Base-by-base conservation (phyloP, 2,113 vertebrate genomes). In the Henicopernis longicauda region DNA sequence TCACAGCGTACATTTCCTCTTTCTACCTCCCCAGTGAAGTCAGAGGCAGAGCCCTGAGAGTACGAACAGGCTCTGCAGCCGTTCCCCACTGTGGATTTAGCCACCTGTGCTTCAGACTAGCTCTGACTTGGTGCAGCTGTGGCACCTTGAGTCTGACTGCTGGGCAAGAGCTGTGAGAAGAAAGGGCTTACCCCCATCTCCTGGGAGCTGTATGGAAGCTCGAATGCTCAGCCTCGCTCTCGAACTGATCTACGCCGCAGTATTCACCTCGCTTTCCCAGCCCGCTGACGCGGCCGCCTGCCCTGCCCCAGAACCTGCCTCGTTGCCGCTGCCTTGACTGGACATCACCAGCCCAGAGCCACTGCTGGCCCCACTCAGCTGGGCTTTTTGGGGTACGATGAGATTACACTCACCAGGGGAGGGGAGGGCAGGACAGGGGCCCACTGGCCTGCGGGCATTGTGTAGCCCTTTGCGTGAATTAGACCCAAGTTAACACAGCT, bases 221-320 rank as follows among this genome's bases (percentile, higher is more conserved):
- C 5, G 38, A 8, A 7, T 9, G 32, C 15, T 59, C 55, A 19
- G 6, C 21, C n/a, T 58, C 66, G 42, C 12, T 27, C 31, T 58
- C 58, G 22, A 63, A n/a, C 16, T 54, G 19, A 78, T 12, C 16
- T 44, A 32, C 1, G 0, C 22, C 69, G 22, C 15, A 16, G 14
- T 21, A 13, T 23, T 14, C 13, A 25, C 8, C 20, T 58, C 2
- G 2, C 5, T 66, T 76, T 89, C 34, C 54, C 42, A 72, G 1
- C 6, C 4, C 1, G 1, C 16, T 45, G 13, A 9, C 18, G 23
- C 0, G 0, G 19, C 9, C 27, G 31, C 7, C 18, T 25, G 4
- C 12, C 19, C 11, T 62, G 16, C 26, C 52, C 21, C 23, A 80
- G 67, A 54, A 44, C 7, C 42, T 82, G 34, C 15, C 34, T 52